These are phyloP conservation scores for Ophion ventricosus DNA, from an alignment of 2,888 invertebrate genomes.

Conservation along the genomic window DNA sequence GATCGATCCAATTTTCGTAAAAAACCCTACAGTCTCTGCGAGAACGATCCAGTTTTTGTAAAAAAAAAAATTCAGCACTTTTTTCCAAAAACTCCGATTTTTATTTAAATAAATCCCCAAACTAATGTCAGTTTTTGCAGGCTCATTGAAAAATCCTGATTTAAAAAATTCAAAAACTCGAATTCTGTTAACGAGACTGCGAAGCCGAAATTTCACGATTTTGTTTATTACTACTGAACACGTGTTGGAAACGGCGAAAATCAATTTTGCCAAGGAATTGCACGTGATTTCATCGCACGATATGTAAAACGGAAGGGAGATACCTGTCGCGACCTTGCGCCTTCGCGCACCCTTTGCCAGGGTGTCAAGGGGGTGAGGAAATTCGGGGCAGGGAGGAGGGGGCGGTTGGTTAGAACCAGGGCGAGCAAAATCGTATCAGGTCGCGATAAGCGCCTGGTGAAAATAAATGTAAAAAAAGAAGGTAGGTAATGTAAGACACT, in stretches of 20 bases:
- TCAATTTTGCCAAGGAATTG: not conserved
- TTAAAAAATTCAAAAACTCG: too few species aligned
- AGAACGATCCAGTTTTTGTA: too few species aligned
- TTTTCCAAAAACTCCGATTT: too few species aligned
- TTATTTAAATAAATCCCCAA: too few species aligned
- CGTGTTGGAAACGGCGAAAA: not conserved
- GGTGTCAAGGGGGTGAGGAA: not conserved
- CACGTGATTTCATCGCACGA: slow-evolving; percentile 1
- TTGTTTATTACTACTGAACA: not conserved
- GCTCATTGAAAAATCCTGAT: too few species aligned
- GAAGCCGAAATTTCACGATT: not conserved
- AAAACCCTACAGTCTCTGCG: too few species aligned
- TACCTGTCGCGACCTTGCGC: slow-evolving; percentile 14
- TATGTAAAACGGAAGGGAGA: slow-evolving; percentile 1
- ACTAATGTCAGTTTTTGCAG: too few species aligned
- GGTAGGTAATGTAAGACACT: not conserved
- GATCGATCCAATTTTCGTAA: too few species aligned
- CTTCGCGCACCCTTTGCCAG: slow-evolving; percentile 4
- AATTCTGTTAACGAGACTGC: too few species aligned
- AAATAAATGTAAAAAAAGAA: slow-evolving; percentile 5
- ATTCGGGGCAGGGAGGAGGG: too few species aligned
- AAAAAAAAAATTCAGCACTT: too few species aligned
- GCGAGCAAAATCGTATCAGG: slow-evolving; percentile 46
- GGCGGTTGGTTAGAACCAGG: slow-evolving; percentile 49
- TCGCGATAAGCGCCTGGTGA: slow-evolving; percentile 12